These are phyloP conservation scores for Triplophysa bombifrons DNA, from an alignment of 2,797 vertebrate genomes.

Conservation along the genomic window DNA sequence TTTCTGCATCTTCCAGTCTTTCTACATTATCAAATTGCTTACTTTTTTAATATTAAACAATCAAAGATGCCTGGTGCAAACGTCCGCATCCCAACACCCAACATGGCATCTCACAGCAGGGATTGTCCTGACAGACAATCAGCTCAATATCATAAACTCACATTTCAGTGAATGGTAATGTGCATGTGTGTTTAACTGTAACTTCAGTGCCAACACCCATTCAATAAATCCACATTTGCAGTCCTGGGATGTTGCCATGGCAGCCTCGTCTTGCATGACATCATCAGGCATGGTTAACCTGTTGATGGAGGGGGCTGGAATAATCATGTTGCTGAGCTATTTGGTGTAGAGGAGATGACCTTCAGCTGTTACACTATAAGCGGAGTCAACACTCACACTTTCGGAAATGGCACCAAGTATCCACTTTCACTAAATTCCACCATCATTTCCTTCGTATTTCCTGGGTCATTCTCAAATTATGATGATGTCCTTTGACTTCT, in stretches of 20 bases:
- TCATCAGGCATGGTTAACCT: conserved; percentile 17
- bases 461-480: neutral
- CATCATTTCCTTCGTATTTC: neutral
- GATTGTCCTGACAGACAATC: no score
- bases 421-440: conserved; percentile 1
- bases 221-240: conserved; percentile 5
- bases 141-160: no score
- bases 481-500: neutral
- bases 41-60: conserved; percentile 1
- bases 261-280: conserved; percentile 24
- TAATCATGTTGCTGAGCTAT: neutral
- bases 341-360: neutral
- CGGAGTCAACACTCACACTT: neutral
- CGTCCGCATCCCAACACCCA: no score
- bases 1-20: neutral
- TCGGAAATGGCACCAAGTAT: neutral
- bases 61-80: neutral
- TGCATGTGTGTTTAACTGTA: neutral
- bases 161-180: neutral
- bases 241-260: conserved; percentile 10
- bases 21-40: neutral
- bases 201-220: neutral
- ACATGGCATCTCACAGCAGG: no score
- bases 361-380: neutral
- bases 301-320: conserved; percentile 4